phyloP scores from a whole-genome alignment of 2,113 vertebrate species.

The Platysteira castanea region DNA sequence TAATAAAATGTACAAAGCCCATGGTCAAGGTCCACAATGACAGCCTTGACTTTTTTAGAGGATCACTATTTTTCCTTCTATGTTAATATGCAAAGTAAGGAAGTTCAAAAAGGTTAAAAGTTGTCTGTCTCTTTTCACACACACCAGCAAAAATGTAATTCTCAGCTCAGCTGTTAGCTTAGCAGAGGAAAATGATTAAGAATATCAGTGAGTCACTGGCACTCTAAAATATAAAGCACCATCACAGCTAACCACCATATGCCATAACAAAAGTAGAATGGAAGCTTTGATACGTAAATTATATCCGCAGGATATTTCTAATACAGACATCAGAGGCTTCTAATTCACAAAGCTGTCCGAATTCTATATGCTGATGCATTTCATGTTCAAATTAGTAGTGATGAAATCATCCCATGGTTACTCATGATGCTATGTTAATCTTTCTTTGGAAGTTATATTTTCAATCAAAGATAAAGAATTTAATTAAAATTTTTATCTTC shows the following conservation, averaged over 20 bases:
- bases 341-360: conserved; percentile 62
- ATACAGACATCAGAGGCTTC: conserved; percentile 67
- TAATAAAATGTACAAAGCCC: not conserved
- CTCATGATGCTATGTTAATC: conserved; percentile 54
- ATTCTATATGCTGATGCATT: conserved; percentile 58
- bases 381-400: conserved; percentile 66
- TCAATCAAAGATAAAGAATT: conserved; percentile 67
- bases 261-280: conserved; percentile 36
- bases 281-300: conserved; percentile 71
- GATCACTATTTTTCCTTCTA: not conserved
- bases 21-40: not conserved
- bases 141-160: not conserved
- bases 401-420: conserved; percentile 65
- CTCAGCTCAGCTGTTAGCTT: not conserved
- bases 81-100: not conserved
- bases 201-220: not conserved
- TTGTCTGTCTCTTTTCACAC: not conserved
- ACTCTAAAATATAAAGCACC: not conserved
- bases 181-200: not conserved
- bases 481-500: conserved; percentile 72
- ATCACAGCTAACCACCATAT: conserved; percentile 7
- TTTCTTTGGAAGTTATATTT: conserved; percentile 66
- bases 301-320: conserved; percentile 58
- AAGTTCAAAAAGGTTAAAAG: not conserved
- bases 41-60: not conserved